Evolutionary conservation across 35 echinoderm and acorn worm genomes (phyloP), one percentile per base, ranked within the genome.

Genomic region (Apostichopus californicus): DNA sequence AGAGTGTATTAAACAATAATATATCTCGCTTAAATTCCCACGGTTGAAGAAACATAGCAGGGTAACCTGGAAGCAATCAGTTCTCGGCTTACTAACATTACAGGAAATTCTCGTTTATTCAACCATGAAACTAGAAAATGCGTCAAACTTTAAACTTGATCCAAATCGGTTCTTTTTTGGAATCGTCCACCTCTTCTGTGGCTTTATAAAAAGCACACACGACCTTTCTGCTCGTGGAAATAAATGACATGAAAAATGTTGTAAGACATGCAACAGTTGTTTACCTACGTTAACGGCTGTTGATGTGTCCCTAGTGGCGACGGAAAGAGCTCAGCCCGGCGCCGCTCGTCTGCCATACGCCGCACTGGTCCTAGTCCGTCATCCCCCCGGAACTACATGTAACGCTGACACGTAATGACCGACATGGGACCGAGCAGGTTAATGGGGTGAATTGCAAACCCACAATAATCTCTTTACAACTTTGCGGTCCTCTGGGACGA

Each of bases 241-340:
- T 91, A 91, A 91, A 91, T 91, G 89, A 59, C 89, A 91, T 26
- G 77, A 54, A 79, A 58, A 78, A 91, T 91, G 71, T 91, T 77
- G 77, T 91, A 79, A 59, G 89, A 91, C 89, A 91, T 91, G 71
- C 89, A 91, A 91, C 89, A 91, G 89, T 91, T 91, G 89, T 91
- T 91, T 91, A 91, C 89, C 89, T 78, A 54, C 89, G 89, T 54
- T 78, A 78, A 79, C 22, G 22, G 55, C 53, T 52, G 18, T 77
- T 77, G 28, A 91, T 78, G 77, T 78, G 89, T 91, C 89, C 89
- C 89, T 56, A 54, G 77, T 22, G 89, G 53, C 8, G 15, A 21
- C n/a, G 46, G 72, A 52, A 53, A 59, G 89, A 78, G 89, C 89
- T 15, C 10, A 78, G 73, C 89, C 72, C 89, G 89, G 89, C 89